Conservation (phyloP, 2,113 vertebrate genomes). For the Toxotes chatareus region DNA sequence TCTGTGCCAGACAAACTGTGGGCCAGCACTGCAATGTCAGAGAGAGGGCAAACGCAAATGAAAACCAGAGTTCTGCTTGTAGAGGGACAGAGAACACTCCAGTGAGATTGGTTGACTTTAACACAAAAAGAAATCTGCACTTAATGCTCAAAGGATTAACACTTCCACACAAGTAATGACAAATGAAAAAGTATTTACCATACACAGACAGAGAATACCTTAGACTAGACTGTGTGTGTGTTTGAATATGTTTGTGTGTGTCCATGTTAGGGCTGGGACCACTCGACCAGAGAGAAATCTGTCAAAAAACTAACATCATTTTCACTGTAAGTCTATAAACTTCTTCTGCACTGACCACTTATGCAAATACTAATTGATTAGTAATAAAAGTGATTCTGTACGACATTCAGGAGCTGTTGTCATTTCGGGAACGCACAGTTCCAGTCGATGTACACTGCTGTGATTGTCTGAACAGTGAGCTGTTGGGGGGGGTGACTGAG, state of each 20-base stretch:
- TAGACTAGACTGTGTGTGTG: not conserved
- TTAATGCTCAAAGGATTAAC: constrained; percentile 45
- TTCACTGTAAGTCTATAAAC: constrained; percentile 9
- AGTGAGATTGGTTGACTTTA: constrained; percentile 22
- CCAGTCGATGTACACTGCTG: not conserved
- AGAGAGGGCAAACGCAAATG: constrained; percentile 53
- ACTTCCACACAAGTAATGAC: constrained; percentile 48
- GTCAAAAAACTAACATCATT: not conserved
- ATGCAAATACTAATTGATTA: not conserved
- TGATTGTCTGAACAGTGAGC: constrained; percentile 9
- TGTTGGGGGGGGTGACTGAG: constrained; percentile 6
- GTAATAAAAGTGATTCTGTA: not conserved
- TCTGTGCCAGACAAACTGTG: constrained; percentile 55
- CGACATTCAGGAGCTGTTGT: constrained; percentile 11
- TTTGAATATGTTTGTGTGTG: constrained; percentile 22
- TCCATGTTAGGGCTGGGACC: constrained; percentile 19
- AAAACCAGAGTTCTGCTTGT: constrained; percentile 26
- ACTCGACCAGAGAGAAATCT: constrained; percentile 1
- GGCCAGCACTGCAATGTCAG: constrained; percentile 62
- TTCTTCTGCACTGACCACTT: not conserved
- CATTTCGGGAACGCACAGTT: not conserved
- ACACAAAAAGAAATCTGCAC: constrained; percentile 37
- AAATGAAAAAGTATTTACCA: constrained; percentile 29
- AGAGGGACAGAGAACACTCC: constrained; percentile 38
- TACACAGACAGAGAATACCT: constrained; percentile 24